A percentile compares a stretch with the other conserved stretches of the same genome.
phyloP scores from a whole-genome alignment of 2,797 vertebrate species.

The Anguilla anguilla region DNA sequence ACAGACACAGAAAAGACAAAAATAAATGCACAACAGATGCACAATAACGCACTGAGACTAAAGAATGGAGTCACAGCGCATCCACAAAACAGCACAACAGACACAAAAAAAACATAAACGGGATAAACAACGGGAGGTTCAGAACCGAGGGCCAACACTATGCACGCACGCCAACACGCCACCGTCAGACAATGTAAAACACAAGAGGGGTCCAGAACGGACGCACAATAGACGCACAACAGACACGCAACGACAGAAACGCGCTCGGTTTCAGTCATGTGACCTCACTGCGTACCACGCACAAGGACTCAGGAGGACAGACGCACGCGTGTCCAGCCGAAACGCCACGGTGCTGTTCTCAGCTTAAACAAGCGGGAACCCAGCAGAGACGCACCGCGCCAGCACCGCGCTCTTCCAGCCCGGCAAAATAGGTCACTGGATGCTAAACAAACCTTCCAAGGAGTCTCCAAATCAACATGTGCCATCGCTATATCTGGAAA shows the following conservation, averaged over 20 bases:
- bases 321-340: neutral
- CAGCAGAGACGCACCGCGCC: neutral
- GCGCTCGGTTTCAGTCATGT: neutral
- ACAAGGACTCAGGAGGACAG: neutral
- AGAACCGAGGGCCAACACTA: neutral
- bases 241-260: neutral
- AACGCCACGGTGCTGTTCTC: neutral
- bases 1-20: neutral
- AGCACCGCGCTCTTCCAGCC: constrained; percentile 15
- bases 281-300: neutral
- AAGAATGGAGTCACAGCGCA: neutral
- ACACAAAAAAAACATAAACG: neutral
- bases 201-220: neutral
- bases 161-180: neutral
- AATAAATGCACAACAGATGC: neutral
- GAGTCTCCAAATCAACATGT: constrained; percentile 72
- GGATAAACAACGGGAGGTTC: neutral
- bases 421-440: constrained; percentile 74
- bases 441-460: constrained; percentile 68
- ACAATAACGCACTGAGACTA: neutral
- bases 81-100: neutral
- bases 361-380: neutral
- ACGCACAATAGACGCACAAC: neutral
- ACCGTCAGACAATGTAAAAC: neutral
- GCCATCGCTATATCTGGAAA: constrained; percentile 72